Percentiles rank a stretch among this genome's conserved stretches.
phyloP scores from a whole-genome alignment of 2,888 invertebrate species.

The Imbricaverruca yamaguchii region DNA sequence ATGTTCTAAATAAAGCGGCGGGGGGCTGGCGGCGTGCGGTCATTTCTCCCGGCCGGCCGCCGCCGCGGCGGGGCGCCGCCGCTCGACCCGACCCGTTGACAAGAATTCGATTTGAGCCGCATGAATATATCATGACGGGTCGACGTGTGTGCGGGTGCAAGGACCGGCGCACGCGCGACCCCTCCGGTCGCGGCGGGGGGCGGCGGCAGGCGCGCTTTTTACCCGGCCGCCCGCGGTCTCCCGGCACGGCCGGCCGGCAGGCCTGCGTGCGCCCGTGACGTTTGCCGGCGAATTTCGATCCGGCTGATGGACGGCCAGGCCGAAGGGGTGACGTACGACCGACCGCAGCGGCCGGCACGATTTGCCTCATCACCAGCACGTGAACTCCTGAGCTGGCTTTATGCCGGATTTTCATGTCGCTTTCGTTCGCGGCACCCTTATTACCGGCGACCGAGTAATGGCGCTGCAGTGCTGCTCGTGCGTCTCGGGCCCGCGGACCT shows the following conservation, averaged over 20 bases:
- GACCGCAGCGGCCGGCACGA: not conserved
- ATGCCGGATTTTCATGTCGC: not conserved
- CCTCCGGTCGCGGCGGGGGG: not conserved
- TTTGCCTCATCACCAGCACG: not conserved
- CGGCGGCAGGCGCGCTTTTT: not conserved
- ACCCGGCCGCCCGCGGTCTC: not conserved
- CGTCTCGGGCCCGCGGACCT: not conserved
- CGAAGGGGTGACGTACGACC: not conserved
- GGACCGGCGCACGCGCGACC: conserved; percentile 12
- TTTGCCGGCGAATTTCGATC: not conserved
- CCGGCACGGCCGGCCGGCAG: not conserved
- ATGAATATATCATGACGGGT: conserved; percentile 12
- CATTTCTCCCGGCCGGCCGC: not conserved
- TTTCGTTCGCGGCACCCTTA: not conserved
- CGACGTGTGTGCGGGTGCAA: conserved; percentile 7
- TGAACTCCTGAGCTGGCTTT: not conserved
- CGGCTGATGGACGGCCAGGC: not conserved
- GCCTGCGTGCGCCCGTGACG: not conserved
- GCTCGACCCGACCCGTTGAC: conserved; percentile 11
- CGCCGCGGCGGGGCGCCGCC: not conserved
- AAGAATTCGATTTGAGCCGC: conserved; percentile 21
- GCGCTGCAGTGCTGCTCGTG: not conserved
- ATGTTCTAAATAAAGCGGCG: conserved; percentile 14
- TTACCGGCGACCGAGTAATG: not conserved
- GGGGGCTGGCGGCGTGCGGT: conserved; percentile 1